phyloP scores from a whole-genome alignment of 2,888 invertebrate species.

The Subacronicta megacephala region DNA sequence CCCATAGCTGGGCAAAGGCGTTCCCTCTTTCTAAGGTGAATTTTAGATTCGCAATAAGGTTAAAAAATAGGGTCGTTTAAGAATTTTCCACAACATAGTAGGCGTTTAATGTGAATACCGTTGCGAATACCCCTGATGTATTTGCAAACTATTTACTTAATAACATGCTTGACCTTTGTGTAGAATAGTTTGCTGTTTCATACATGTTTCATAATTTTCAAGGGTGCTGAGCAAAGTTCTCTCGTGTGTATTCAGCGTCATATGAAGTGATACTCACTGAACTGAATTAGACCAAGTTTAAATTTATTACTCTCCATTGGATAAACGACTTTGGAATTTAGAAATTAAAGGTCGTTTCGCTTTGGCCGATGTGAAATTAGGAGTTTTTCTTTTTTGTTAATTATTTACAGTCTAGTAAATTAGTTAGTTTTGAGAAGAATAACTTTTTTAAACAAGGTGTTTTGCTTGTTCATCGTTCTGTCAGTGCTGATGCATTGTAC shows the following conservation, averaged over 20 bases:
- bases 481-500: neutral
- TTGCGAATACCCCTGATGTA: neutral
- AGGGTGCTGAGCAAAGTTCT: conserved; percentile 41
- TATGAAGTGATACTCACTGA: conserved; percentile 44
- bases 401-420: conserved; percentile 29
- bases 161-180: conserved; percentile 15
- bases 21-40: no score
- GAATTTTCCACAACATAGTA: conserved; percentile 13
- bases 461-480: neutral
- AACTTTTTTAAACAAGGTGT: conserved; percentile 2
- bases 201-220: conserved; percentile 41
- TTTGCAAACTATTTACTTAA: conserved; percentile 17
- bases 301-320: conserved; percentile 54
- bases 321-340: conserved; percentile 36
- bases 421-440: conserved; percentile 17
- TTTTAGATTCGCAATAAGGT: no score
- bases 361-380: conserved; percentile 10
- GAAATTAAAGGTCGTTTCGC: conserved; percentile 37
- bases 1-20: no score
- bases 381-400: conserved; percentile 25
- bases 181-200: conserved; percentile 29
- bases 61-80: conserved; percentile 9
- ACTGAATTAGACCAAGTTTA: conserved; percentile 41
- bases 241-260: conserved; percentile 37
- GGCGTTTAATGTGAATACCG: conserved; percentile 3